These are phyloP conservation scores for Himalopsyche kuldschensis DNA, from an alignment of 2,888 invertebrate genomes.

Conservation along the genomic window DNA sequence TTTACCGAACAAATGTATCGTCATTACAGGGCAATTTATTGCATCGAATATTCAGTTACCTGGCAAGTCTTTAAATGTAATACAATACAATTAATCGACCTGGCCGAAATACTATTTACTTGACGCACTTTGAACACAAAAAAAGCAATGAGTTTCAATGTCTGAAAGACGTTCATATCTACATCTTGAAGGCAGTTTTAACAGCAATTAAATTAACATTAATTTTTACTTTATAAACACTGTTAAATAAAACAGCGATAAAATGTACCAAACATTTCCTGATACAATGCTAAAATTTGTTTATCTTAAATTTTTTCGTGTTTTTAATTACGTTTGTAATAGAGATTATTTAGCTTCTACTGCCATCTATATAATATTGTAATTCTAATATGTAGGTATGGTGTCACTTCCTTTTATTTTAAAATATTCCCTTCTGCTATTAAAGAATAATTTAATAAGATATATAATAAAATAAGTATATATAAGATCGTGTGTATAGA, in stretches of 20 bases:
- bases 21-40: no score
- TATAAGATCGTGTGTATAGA: no score
- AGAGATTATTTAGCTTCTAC: not conserved
- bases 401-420: no score
- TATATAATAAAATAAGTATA: no score
- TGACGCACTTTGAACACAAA: not conserved
- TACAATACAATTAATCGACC: not conserved
- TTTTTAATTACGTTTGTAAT: not conserved
- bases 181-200: constrained; percentile 32
- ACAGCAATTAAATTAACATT: constrained; percentile 40
- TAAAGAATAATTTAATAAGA: no score
- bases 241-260: not conserved
- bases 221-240: constrained; percentile 40
- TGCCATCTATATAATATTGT: no score
- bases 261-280: constrained; percentile 18
- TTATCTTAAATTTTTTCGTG: constrained; percentile 6
- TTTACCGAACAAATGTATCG: no score
- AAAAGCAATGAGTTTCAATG: not conserved
- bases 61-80: not conserved
- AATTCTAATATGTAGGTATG: no score
- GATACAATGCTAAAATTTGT: constrained; percentile 27
- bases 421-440: no score
- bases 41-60: not conserved
- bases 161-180: constrained; percentile 35
- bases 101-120: not conserved